Evolutionary conservation across 1,140 invertebrate genomes (phyloP).

Genomic region (Matsumurasca onukii): DNA sequence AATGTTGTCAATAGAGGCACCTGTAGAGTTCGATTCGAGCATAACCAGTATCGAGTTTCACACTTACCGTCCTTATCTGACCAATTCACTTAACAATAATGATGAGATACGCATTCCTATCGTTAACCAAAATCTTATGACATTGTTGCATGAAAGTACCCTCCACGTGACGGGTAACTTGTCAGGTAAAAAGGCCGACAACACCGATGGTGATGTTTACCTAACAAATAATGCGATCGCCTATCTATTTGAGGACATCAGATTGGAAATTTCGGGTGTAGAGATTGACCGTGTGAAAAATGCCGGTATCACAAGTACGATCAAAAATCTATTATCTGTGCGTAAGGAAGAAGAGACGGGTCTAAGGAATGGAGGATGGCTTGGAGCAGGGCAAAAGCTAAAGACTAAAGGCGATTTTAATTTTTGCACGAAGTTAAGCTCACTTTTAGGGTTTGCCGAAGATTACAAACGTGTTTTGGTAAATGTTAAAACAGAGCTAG

Average conservation of each 20-base stretch:
- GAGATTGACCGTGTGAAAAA: constrained; percentile 50
- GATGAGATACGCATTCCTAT: constrained; percentile 43
- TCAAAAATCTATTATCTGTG: constrained; percentile 47
- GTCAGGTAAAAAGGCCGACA: constrained; percentile 21
- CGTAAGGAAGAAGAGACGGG: constrained; percentile 36
- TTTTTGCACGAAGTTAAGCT: constrained; percentile 46
- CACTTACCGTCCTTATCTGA: constrained; percentile 45
- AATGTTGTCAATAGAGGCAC: constrained; percentile 38
- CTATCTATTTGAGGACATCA: constrained; percentile 50
- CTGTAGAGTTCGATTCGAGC: constrained; percentile 39
- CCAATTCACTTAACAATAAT: constrained; percentile 40
- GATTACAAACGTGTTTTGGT: constrained; percentile 51
- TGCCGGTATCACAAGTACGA: constrained; percentile 46
- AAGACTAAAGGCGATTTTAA: constrained; percentile 41
- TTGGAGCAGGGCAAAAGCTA: neutral
- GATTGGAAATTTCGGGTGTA: constrained; percentile 49
- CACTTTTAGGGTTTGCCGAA: constrained; percentile 50
- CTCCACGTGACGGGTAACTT: constrained; percentile 43
- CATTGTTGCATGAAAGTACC: constrained; percentile 44
- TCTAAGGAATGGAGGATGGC: constrained; percentile 44
- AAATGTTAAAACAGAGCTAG: constrained; percentile 50
- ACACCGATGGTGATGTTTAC: too few species aligned
- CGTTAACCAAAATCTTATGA: constrained; percentile 47
- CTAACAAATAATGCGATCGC: constrained; percentile 33
- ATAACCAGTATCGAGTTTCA: constrained; percentile 46